Conservation (phyloP, 2,888 invertebrate genomes). For the Syrista parreyssii region DNA sequence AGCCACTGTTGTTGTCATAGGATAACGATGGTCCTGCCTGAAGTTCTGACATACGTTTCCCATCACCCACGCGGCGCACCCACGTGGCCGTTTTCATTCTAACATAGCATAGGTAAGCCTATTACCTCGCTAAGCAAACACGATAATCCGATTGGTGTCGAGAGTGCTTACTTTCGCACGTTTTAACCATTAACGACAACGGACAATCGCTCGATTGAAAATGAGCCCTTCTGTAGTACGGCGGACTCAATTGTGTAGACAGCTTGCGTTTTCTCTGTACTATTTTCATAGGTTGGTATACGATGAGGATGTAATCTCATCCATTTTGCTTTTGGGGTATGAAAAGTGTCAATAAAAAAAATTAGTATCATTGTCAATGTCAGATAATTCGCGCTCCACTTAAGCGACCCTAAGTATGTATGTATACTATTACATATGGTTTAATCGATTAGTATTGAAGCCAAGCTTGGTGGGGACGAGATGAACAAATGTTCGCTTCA, state of each 20-base stretch:
- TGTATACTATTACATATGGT: not conserved
- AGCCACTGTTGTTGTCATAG: not conserved
- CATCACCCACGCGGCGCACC: conserved; percentile 3
- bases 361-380: not conserved
- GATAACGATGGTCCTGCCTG: not conserved
- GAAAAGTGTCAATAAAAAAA: not conserved
- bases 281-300: not conserved
- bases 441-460: not conserved
- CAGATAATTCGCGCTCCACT: not conserved
- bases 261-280: not conserved
- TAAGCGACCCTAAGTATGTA: not conserved
- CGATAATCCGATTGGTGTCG: conserved; percentile 51
- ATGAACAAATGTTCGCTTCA: not conserved
- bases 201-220: not conserved
- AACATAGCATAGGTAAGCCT: conserved; percentile 41
- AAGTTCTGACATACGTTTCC: not conserved
- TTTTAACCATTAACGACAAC: conserved; percentile 48
- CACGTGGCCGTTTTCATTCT: conserved; percentile 24
- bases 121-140: conserved; percentile 54
- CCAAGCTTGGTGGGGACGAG: not conserved
- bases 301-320: not conserved
- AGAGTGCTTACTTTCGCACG: conserved; percentile 60
- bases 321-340: not conserved
- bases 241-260: not conserved
- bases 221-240: not conserved